Evolutionary conservation across 1,140 invertebrate genomes (phyloP), one percentile per base, ranked within the genome.

Genomic region (Nasonia longicornis): DNA sequence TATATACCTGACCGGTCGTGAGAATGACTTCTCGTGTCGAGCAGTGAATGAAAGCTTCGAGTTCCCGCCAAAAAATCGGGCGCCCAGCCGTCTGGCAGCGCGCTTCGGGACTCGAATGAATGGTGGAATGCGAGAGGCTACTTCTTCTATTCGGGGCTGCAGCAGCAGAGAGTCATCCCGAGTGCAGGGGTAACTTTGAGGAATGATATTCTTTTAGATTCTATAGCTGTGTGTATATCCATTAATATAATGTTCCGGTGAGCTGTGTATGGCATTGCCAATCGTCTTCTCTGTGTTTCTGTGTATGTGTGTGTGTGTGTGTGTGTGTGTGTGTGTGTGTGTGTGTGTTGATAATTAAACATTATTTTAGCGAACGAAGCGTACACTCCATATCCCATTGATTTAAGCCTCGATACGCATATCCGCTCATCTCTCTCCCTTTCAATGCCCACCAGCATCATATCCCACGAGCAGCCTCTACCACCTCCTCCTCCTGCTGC

Each of bases 21-120:
- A 81, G 80, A 77, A 77, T 81, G 74, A 81, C 74, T 81, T 80
- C 12, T 75, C 38, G 38, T 31, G 16, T 58, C 20, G 20, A 16
- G 35, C 29, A 26, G 26, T 71, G 72, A 80, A 80, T 67, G 72
- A 69, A 66, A 73, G 4, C 20, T 71, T 10, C 22, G n/a, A 16
- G n/a, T 80, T 74, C 58, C 71, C 79, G 58, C 38, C 42, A 71
- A 80, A 77, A 82, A 77, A 66, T 69, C 20, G 75, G 80, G 75
- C 80, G 75, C 75, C 75, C 74, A 77, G 75, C 80, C 31, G 80
- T 82, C 75, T 82, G 58, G 69, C 22, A 69, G 71, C 70, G 11
- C 79, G 71, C 52, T 58, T n/a, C 20, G 52, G 52, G 31, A 38
- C 58, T 58, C 35, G 42, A 45, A 48, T 22, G 31, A 42, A 38